Evolutionary conservation across 1,140 invertebrate species (phyloP), one percentile per base, ranked within the genome.

Genomic region (Halictus rubicundus): DNA sequence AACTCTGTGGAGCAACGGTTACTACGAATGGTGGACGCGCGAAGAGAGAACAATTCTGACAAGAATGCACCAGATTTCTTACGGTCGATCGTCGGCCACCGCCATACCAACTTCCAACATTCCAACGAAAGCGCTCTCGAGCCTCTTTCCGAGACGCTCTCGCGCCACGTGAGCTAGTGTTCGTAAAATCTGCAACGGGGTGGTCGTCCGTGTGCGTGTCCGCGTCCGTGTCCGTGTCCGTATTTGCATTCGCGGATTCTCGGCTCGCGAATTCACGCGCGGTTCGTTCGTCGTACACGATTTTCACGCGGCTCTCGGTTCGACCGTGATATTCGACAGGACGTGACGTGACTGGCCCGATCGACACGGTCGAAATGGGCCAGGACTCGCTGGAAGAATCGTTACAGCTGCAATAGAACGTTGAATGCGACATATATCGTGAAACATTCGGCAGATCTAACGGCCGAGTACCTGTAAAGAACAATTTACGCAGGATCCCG

Each of bases 31-130:
- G 68, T 63, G 54, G 37, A 82, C 66, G 71, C 69, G 78, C 37
- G 69, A 69, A 63, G 49, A 68, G 42, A 78, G 66, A 85, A 75
- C 52, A 82, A 69, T 78, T 85, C 65, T 78, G 65, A 84, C 72
- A 79, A 82, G 63, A 65, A 81, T 68, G 57, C 60, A 66, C 71
- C 71, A 64, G 78, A 81, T 68, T 82, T 82, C 80, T 86, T 86
- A 85, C 83, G 84, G 68, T 85, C 77, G 57, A 82, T 83, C 75
- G 76, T 85, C 80, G 78, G 83, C 83, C 87, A 88, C 82, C 86
- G 83, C 89, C 89, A 88, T 90, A 89, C 88, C 89, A 90, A 89
- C 83, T 88, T 87, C 81, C 70, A 75, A 73, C 66, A 63, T 74
- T 81, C 75, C 77, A 80, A 39, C 73, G 61, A 81, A 83, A 86